A percentile compares a stretch with the other conserved stretches of the same genome.
phyloP scores from a whole-genome alignment of 1,140 invertebrate species.

The Ridgeia piscesae region DNA sequence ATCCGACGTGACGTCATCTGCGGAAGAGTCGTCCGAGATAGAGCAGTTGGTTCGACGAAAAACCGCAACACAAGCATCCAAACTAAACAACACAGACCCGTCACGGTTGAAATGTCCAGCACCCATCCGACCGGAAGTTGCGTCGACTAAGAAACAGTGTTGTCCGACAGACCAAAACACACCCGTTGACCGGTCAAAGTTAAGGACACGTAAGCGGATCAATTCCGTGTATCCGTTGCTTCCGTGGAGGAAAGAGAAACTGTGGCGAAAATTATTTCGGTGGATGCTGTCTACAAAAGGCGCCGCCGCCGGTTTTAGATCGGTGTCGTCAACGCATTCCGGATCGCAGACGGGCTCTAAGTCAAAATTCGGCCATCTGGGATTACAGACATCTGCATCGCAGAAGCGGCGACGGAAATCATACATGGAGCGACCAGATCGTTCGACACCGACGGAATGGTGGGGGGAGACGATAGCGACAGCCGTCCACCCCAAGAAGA shows the following conservation, averaged over 20 bases:
- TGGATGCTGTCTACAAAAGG: background rate
- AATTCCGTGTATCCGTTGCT: background rate
- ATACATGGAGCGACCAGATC: background rate
- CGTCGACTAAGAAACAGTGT: background rate
- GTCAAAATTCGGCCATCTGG: background rate
- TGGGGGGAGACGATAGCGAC: too few species aligned
- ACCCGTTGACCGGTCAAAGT: background rate
- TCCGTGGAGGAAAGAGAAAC: background rate
- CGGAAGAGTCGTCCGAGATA: background rate
- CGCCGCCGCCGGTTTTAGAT: background rate
- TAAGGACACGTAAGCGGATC: background rate
- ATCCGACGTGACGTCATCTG: background rate
- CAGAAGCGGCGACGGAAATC: background rate
- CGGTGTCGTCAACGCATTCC: background rate
- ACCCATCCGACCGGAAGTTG: background rate
- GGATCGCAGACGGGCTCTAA: background rate
- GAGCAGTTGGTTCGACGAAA: background rate
- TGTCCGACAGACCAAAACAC: background rate
- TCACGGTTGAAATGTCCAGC: background rate
- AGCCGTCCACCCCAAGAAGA: background rate
- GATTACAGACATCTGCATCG: background rate
- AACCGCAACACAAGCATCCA: background rate
- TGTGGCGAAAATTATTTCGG: background rate
- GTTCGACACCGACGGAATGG: too few species aligned
- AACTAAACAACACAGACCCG: background rate